These are phyloP conservation scores for Ricordea florida DNA, from an alignment of 92 coral and sea anemone species.

Conservation along the genomic window DNA sequence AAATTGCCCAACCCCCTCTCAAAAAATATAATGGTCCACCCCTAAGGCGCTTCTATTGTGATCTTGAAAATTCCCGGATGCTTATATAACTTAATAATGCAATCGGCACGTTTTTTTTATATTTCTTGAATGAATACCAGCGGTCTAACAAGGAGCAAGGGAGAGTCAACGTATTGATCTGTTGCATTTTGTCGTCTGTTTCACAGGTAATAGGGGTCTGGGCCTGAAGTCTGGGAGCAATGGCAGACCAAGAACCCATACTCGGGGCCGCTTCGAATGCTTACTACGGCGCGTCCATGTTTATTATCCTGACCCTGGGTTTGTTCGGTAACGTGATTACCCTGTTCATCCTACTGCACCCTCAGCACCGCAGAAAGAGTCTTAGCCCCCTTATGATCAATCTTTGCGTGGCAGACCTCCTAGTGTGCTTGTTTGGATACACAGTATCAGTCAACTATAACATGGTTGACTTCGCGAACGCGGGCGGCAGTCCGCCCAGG, in stretches of 20 bases:
- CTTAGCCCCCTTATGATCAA: constrained; percentile 57
- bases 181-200: too few relatives aligned
- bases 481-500: constrained; percentile 10
- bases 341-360: constrained; percentile 45
- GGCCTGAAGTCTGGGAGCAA: too few relatives aligned
- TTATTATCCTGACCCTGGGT: constrained; percentile 57
- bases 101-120: too few relatives aligned
- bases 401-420: constrained; percentile 46
- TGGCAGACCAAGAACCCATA: background rate
- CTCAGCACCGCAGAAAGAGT: constrained; percentile 58
- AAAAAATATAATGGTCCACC: too few relatives aligned
- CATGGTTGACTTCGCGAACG: constrained; percentile 49
- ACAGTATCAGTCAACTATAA: constrained; percentile 63
- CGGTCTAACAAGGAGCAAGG: background rate
- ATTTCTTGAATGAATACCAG: too few relatives aligned
- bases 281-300: constrained; percentile 63
- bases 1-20: too few relatives aligned
- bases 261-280: constrained; percentile 5
- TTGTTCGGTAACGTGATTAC: constrained; percentile 59
- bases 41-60: too few relatives aligned
- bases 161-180: too few relatives aligned
- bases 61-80: too few relatives aligned
- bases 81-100: too few relatives aligned
- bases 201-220: too few relatives aligned
- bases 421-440: constrained; percentile 32